Conservation (phyloP, 2,888 invertebrate species). For the Drosophila incognita region DNA sequence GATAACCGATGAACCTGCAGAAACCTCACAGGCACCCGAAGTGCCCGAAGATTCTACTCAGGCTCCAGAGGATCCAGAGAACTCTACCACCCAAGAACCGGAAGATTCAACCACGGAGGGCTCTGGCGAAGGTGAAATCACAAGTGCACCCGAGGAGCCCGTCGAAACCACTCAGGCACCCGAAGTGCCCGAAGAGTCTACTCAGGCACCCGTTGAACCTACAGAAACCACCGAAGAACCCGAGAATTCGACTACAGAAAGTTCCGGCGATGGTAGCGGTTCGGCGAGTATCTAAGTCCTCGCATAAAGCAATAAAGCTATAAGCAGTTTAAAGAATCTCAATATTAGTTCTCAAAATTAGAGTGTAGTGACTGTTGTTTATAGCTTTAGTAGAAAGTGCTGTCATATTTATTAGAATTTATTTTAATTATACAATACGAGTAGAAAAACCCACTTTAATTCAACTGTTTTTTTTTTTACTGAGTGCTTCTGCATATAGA, state of each 20-base stretch:
- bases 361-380: slow-evolving; percentile 1
- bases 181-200: slow-evolving; percentile 30
- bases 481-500: neutral
- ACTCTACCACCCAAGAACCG: too few species aligned
- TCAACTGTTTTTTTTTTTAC: neutral
- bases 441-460: slow-evolving; percentile 1
- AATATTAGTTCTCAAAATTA: slow-evolving; percentile 17
- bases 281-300: slow-evolving; percentile 21
- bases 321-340: slow-evolving; percentile 28
- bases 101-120: too few species aligned
- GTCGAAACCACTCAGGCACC: neutral
- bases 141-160: too few species aligned
- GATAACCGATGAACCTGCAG: too few species aligned
- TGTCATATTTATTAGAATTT: slow-evolving; percentile 19
- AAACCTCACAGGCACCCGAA: too few species aligned
- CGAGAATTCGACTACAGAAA: slow-evolving; percentile 23
- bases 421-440: slow-evolving; percentile 36
- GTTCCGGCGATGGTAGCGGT: slow-evolving; percentile 49
- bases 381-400: slow-evolving; percentile 8
- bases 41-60: too few species aligned
- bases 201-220: slow-evolving; percentile 6
- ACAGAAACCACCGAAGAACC: slow-evolving; percentile 13
- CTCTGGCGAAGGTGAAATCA: too few species aligned
- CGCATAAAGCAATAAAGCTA: neutral
- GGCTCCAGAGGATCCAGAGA: too few species aligned